Percentiles rank a stretch among this genome's conserved stretches.
Evolutionary conservation across 2,888 invertebrate genomes (phyloP).

Genomic region (Euproctis similis): DNA sequence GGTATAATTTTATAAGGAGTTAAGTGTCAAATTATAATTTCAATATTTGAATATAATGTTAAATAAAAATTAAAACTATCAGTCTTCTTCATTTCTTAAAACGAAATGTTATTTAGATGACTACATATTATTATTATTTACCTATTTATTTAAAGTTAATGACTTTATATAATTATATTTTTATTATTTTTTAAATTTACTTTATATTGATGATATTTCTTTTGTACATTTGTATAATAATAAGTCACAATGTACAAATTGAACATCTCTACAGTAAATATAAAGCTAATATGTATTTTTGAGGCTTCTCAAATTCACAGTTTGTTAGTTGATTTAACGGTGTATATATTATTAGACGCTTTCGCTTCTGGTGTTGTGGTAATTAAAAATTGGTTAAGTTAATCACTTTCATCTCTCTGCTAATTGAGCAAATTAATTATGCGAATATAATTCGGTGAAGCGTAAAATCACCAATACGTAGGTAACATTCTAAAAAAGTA

Average conservation of each 20-base stretch:
- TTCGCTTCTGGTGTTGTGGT: slow-evolving; percentile 13
- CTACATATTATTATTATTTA: slow-evolving; percentile 4
- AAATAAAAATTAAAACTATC: not conserved
- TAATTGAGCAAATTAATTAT: not conserved
- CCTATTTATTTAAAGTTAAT: too few relatives aligned
- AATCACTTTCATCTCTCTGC: not conserved
- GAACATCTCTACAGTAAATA: slow-evolving; percentile 19
- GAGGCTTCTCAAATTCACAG: slow-evolving; percentile 19
- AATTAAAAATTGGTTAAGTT: slow-evolving; percentile 1
- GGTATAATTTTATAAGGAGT: too few relatives aligned
- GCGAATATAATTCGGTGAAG: too few relatives aligned
- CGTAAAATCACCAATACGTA: too few relatives aligned
- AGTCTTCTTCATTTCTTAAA: slow-evolving; percentile 24
- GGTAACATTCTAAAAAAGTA: too few relatives aligned
- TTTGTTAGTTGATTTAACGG: slow-evolving; percentile 14
- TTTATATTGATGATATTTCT: not conserved
- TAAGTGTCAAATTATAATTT: slow-evolving; percentile 13
- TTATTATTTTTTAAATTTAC: too few relatives aligned
- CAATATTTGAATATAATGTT: slow-evolving; percentile 1
- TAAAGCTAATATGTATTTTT: slow-evolving; percentile 16
- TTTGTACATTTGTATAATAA: slow-evolving; percentile 11
- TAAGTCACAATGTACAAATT: slow-evolving; percentile 10
- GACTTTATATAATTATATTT: too few relatives aligned
- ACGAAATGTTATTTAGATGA: slow-evolving; percentile 25
- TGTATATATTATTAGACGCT: slow-evolving; percentile 9